Evolutionary conservation across 2,888 invertebrate species (phyloP).

Genomic region (Lathronympha strigana): DNA sequence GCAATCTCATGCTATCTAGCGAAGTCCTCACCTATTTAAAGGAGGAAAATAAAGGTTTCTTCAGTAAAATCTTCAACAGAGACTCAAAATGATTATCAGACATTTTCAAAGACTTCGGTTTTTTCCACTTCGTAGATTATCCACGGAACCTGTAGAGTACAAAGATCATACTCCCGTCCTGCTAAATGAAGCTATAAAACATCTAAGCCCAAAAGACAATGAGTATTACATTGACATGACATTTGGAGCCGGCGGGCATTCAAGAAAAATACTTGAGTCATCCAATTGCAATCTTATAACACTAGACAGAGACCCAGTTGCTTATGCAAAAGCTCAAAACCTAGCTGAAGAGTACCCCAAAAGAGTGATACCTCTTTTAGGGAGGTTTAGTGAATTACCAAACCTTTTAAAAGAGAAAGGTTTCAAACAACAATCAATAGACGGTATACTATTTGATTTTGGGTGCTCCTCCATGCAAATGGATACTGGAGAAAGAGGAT

Average conservation of each 20-base stretch:
- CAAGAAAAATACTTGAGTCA: constrained; percentile 87
- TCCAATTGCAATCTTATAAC: constrained; percentile 89
- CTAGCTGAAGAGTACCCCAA: constrained; percentile 87
- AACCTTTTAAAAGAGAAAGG: constrained; percentile 84
- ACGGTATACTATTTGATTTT: constrained; percentile 96
- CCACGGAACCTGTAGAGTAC: constrained; percentile 59
- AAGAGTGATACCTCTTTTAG: constrained; percentile 91
- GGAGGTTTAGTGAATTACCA: constrained; percentile 95
- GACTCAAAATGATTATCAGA: constrained; percentile 66
- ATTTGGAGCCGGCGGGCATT: constrained; percentile 97
- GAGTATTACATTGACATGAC: constrained; percentile 96
- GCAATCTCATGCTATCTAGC: constrained; percentile 88
- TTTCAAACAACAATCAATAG: constrained; percentile 87
- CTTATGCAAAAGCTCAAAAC: constrained; percentile 87
- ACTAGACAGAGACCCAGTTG: constrained; percentile 94
- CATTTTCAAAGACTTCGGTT: constrained; percentile 48
- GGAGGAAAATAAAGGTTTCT: constrained; percentile 85
- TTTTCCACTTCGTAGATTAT: constrained; percentile 50
- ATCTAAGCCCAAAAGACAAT: constrained; percentile 85
- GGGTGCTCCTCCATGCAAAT: constrained; percentile 99
- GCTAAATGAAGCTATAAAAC: constrained; percentile 87
- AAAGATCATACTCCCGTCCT: constrained; percentile 90
- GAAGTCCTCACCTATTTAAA: constrained; percentile 88
- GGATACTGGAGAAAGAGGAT: constrained; percentile 92
- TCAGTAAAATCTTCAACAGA: constrained; percentile 74